Evolutionary conservation across 2,113 vertebrate species (phyloP), one percentile per base, ranked within the genome.

Genomic region (Ageneiosus marmoratus): DNA sequence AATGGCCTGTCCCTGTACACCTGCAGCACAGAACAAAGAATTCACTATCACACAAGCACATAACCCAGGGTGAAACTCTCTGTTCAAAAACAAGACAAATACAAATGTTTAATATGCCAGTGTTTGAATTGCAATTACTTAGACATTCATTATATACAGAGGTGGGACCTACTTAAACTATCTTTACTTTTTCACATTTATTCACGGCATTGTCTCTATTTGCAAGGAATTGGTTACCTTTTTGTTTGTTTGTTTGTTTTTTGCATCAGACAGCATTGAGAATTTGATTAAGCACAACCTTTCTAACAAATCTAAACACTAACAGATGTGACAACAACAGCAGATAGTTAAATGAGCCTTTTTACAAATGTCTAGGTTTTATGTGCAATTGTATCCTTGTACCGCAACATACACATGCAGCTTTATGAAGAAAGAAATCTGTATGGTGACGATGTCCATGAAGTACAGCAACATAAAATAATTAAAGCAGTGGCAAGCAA

Each of bases 1-100:
- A 73, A 84, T 62, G 63, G 34, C 32, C 34, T 8, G 29, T 1
- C 53, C n/a, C 29, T 62, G 46, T 60, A 44, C 83, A 77, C 63
- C 62, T 86, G 78, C 72, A 77, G 62, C 50, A 63, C n/a, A 34
- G 46, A 55, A 46, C 55, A 73, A 50, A 41, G 44, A 32, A 76
- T 55, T 62, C 46, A 51, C 60, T 29, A 32, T 72, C 55, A 69
- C 34, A 50, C 11, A 46, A 83, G 51, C 69, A 60, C 16, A 10
- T 53, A n/a, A 48, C 58, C 72, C 51, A 65, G 48, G 22, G n/a
- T 56, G 37, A 82, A 58, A 69, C 6, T 46, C 53, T 55, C 18
- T 60, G 41, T 48, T 74, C 41, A 13, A 48, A 82, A 41, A 11
- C 41, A 15, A 27, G 74, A 58, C 24, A 58, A 44, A 56, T 81